Conservation (phyloP, 2,888 invertebrate species). For the Agonopterix heracliana region DNA sequence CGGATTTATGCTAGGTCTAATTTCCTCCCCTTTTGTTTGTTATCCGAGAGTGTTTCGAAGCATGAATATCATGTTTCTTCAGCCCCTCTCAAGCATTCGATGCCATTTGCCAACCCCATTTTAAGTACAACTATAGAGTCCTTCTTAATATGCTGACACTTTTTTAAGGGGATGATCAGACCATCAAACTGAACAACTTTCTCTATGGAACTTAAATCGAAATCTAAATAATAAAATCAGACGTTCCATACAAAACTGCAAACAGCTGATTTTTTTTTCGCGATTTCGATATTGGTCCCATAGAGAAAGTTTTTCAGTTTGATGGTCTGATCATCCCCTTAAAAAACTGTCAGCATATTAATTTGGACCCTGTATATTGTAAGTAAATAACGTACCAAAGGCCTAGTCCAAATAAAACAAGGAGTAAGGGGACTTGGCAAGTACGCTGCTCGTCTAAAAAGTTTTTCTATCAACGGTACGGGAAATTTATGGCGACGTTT, state of each 20-base stretch:
- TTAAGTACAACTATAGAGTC: neutral
- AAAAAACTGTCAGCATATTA: no score
- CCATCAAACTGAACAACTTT: no score
- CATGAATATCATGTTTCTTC: slow-evolving; percentile 20
- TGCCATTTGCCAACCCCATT: slow-evolving; percentile 7
- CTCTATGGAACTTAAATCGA: no score
- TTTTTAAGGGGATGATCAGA: no score
- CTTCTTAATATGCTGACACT: no score
- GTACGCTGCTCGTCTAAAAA: slow-evolving; percentile 30
- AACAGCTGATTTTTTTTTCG: no score
- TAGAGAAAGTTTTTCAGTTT: no score
- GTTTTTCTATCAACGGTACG: slow-evolving; percentile 52
- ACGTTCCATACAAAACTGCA: no score
- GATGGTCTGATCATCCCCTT: no score
- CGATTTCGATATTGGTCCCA: no score
- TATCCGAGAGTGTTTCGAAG: slow-evolving; percentile 8
- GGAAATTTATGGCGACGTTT: slow-evolving; percentile 54
- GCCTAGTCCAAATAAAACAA: slow-evolving; percentile 23
- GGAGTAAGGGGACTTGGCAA: slow-evolving; percentile 30
- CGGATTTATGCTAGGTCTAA: neutral
- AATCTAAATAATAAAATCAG: no score
- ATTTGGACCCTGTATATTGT: no score
- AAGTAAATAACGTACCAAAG: slow-evolving; percentile 4
- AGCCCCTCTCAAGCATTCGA: slow-evolving; percentile 25
- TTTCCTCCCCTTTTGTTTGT: slow-evolving; percentile 7